Evolutionary conservation across 2,888 invertebrate genomes (phyloP), one percentile per base, ranked within the genome.

Genomic region (Acanthosepion lycidas): DNA sequence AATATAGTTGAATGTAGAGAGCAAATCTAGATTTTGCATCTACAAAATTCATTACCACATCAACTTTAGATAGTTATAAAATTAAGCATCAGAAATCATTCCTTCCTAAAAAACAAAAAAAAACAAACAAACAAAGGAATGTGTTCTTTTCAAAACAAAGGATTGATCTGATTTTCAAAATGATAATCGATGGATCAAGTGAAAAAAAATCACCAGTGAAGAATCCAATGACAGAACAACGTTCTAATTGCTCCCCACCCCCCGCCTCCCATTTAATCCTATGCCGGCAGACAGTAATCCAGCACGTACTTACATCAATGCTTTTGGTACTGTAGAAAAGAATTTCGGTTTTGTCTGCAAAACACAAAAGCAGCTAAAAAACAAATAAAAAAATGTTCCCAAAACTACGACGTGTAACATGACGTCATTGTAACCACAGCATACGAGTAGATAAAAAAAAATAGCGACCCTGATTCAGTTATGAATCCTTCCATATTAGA

Each of bases 311-410:
- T 78, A 78, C 78, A 78, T 78, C n/a, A 78, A 33, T 78, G 78
- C 78, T 78, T 78, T n/a, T 78, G 78, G 78, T 78, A 18, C n/a
- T 4, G 78, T 78, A 78, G 78, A 78, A 78, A 59, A 78, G n/a
- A 78, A 78, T 78, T 78, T n/a, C 78, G 78, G 78, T n/a, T 78
- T 78, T 78, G 78, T 78, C n/a, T 78, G 78, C 78, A 78, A 78
- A 78, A 78, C 78, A 78, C n/a, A 78, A 78, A 78, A 78, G n/a
- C 78, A 78, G 78, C n/a, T n/a, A 33, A n/a, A n/a, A 78, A 78
- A 78, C n/a, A 78, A 15, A 9, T 12, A 78, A 78, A 78, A 78
- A 78, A 15, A 9, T n/a, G 15, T 78, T 78, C n/a, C 78, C 78
- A 78, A 78, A 78, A 78, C 78, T 78, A 78, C 78, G 78, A 78